Conservation (phyloP, 2,113 vertebrate species). For the Indri indri region DNA sequence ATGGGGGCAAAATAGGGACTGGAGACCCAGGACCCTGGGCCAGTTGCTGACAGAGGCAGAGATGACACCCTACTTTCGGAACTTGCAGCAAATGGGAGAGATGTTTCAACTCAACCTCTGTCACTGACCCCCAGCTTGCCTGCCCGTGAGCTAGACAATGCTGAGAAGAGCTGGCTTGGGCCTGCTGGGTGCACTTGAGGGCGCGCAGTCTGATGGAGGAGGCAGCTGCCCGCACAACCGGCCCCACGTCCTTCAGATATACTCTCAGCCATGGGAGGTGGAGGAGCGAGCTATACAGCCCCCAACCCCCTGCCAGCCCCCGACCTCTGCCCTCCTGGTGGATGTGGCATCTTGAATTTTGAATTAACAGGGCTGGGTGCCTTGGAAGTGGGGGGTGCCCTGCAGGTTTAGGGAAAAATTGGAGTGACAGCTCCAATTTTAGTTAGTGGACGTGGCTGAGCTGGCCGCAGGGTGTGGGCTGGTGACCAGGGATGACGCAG, state of each 20-base stretch:
- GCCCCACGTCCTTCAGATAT: fast-evolving
- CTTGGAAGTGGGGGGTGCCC: neutral
- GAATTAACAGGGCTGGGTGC: neutral
- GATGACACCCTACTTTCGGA: neutral
- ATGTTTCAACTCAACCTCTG: neutral
- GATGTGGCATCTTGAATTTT: neutral
- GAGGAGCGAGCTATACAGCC: fast-evolving
- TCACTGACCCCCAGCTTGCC: neutral
- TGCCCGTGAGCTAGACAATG: neutral
- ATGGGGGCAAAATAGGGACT: neutral
- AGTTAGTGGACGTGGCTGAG: neutral
- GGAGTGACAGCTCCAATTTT: neutral
- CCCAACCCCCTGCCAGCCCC: neutral
- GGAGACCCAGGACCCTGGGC: neutral
- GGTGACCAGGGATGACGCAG: neutral
- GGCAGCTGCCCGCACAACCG: too few species aligned
- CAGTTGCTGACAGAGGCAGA: neutral
- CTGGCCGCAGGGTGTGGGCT: neutral
- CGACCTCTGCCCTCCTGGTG: neutral
- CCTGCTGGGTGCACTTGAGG: fast-evolving
- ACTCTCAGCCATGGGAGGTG: neutral
- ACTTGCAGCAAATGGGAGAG: neutral
- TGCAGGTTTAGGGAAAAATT: neutral
- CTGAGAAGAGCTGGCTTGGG: neutral
- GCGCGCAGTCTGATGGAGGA: neutral